Evolutionary conservation across 2,888 invertebrate species (phyloP), one percentile per base, ranked within the genome.

Genomic region (Drosophila crucigera): DNA sequence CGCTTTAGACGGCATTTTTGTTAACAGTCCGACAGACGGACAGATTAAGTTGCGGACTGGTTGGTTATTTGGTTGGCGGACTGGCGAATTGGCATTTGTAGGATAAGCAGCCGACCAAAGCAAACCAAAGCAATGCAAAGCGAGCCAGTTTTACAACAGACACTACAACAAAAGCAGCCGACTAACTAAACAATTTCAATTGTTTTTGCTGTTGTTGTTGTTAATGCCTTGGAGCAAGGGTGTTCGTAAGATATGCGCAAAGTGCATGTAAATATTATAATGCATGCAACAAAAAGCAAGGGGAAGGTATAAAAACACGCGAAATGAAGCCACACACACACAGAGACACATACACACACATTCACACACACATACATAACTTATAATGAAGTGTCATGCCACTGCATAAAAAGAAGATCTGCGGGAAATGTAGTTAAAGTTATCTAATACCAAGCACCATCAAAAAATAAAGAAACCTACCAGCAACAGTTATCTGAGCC

Each of bases 41-140:
- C 72, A 30, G 66, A 49, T 52, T 37, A 58, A 30, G 55, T 33
- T 28, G 59, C 49, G 62, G 82, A 74, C 89, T 89, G 84, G 84
- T 64, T 78, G 28, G 30, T 52, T 52, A 30, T 19, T 52, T 52
- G 30, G 11, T 35, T 37, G 85, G 73, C 63, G 76, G 58, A 19
- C 77, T 73, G 85, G 83, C 72, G 79, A 72, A 82, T 87, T 84
- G 85, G 85, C 85, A 90, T 85, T 85, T 90, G 85, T 75, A 81
- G 89, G 89, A 85, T 88, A 78, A 88, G 73, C 88, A 72, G 70
- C 54, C 53, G 67, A 60, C 50, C 74, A 62, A 70, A 41, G 61
- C 52, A 31, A 53, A 66, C 50, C 72, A 60, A 68, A 31, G 60
- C 25, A 53, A 31, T 4, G 35, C 55, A 55, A 52, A 67, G 50